phyloP scores from a whole-genome alignment of 2,113 vertebrate species.

The Diadophis punctatus region DNA sequence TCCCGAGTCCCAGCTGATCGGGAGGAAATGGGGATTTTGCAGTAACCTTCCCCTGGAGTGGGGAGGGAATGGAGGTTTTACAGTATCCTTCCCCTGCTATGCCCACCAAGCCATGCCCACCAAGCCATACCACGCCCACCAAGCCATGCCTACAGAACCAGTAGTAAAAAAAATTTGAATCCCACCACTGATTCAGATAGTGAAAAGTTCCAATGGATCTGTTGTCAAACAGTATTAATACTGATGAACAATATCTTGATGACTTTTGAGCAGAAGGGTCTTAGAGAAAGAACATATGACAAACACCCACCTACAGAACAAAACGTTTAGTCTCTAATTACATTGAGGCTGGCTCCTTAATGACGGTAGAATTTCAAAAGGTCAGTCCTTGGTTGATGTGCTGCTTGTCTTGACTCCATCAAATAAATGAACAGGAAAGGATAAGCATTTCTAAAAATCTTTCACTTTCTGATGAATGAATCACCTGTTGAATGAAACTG shows the following conservation, averaged over 20 bases:
- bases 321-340: too few relatives aligned
- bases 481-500: too few relatives aligned
- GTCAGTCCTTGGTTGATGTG: background rate
- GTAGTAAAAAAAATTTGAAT: too few relatives aligned
- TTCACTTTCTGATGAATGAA: background rate
- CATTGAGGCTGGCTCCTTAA: background rate
- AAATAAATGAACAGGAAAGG: background rate
- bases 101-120: too few relatives aligned
- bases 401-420: background rate
- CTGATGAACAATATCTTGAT: background rate
- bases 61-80: too few relatives aligned
- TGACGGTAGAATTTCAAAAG: background rate
- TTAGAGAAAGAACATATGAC: background rate
- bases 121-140: too few relatives aligned
- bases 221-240: background rate
- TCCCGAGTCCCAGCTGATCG: too few relatives aligned
- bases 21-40: too few relatives aligned
- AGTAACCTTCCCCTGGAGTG: too few relatives aligned
- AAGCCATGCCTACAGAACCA: too few relatives aligned
- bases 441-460: background rate
- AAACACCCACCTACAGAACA: background rate
- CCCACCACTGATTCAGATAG: too few relatives aligned
- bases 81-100: too few relatives aligned
- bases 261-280: background rate
- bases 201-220: background rate